These are phyloP conservation scores for Neocrepidodera transversa DNA, from an alignment of 2,888 invertebrate genomes.

Conservation along the genomic window DNA sequence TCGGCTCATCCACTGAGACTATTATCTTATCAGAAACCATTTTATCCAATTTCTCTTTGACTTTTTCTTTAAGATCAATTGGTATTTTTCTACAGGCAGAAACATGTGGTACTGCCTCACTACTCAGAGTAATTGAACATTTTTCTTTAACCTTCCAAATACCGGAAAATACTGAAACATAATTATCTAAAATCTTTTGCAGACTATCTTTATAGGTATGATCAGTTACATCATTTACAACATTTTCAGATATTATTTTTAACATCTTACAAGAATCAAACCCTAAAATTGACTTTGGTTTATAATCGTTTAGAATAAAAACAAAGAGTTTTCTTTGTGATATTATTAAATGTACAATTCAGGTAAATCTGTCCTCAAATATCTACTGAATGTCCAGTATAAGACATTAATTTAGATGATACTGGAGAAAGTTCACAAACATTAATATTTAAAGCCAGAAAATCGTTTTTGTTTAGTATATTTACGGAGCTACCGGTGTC, in stretches of 20 bases:
- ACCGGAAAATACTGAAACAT: background rate
- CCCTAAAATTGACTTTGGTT: background rate
- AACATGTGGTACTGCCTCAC: too few species aligned
- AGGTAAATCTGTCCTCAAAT: too few species aligned
- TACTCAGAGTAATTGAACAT: background rate
- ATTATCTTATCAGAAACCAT: constrained; percentile 20
- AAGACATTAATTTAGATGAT: too few species aligned
- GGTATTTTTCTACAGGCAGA: too few species aligned
- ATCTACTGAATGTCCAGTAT: too few species aligned
- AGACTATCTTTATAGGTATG: background rate
- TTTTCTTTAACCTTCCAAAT: background rate
- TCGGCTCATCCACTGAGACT: constrained; percentile 20
- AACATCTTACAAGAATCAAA: too few species aligned
- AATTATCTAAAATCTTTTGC: background rate
- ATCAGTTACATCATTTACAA: background rate
- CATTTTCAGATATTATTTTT: background rate
- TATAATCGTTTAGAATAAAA: background rate
- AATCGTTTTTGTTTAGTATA: too few species aligned
- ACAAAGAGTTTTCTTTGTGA: background rate
- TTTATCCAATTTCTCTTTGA: constrained; percentile 20
- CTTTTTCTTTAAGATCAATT: too few species aligned
- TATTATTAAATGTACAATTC: background rate
- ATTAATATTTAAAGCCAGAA: too few species aligned
- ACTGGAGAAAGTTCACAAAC: too few species aligned
- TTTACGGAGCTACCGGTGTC: too few species aligned